Percentiles rank a stretch among this genome's conserved stretches.
phyloP scores from a whole-genome alignment of 2,888 invertebrate genomes.

The Pherbina coryleti region DNA sequence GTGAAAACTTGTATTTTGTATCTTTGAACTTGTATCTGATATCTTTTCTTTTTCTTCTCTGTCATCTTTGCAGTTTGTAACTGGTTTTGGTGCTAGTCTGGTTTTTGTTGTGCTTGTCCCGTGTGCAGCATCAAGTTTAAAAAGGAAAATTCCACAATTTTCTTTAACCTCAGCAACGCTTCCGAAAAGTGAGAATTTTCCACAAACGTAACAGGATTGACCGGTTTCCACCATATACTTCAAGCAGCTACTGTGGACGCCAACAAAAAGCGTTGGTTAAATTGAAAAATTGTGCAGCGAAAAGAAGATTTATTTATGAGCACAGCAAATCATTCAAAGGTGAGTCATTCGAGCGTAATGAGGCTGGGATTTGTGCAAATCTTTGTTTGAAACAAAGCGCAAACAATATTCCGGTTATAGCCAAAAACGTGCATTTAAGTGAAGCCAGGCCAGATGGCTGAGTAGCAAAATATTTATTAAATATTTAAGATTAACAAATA shows the following conservation, averaged over 20 bases:
- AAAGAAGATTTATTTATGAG: not conserved
- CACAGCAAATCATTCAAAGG: no score
- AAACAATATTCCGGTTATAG: no score
- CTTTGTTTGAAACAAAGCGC: no score
- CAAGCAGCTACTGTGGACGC: not conserved
- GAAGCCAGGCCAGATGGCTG: no score
- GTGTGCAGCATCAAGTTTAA: not conserved
- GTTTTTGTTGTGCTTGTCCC: not conserved
- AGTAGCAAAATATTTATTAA: no score
- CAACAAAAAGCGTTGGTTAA: not conserved
- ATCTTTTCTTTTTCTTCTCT: not conserved
- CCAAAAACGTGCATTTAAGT: no score
- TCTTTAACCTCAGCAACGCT: slow-evolving; percentile 21
- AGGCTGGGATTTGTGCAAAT: no score
- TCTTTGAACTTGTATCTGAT: not conserved
- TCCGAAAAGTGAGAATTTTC: slow-evolving; percentile 61
- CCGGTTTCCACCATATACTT: slow-evolving; percentile 51
- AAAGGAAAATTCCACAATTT: slow-evolving; percentile 39
- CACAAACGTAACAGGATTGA: slow-evolving; percentile 54
- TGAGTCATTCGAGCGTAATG: no score
- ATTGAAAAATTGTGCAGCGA: not conserved
- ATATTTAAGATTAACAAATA: no score
- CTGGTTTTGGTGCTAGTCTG: slow-evolving; percentile 8
- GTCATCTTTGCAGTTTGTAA: slow-evolving; percentile 10
- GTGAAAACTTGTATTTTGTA: not conserved